These are phyloP conservation scores for Puntigrus tetrazona DNA, from an alignment of 2,113 vertebrate genomes.

Conservation along the genomic window DNA sequence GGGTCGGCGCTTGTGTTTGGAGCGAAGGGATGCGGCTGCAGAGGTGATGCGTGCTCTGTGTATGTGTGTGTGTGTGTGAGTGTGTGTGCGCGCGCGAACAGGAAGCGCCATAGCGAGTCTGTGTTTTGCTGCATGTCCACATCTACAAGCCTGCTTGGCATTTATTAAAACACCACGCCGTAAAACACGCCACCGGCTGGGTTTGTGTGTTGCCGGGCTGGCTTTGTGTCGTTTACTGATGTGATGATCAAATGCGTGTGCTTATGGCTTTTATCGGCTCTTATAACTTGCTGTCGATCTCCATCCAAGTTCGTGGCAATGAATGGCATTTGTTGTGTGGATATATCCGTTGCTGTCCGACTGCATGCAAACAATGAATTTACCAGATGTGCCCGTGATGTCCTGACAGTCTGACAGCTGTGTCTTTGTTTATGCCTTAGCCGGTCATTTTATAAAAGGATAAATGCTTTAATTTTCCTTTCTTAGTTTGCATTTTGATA, in stretches of 20 bases:
- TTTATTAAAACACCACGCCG: not conserved
- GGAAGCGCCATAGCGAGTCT: slow-evolving; percentile 25
- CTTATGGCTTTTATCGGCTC: not conserved
- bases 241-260: not conserved
- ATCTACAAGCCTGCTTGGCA: not conserved
- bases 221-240: not conserved
- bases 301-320: not conserved
- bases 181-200: not conserved
- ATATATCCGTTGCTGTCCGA: not conserved
- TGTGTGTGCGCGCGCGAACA: not conserved
- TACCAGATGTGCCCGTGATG: not conserved
- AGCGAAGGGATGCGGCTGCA: slow-evolving; percentile 15
- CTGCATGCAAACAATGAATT: not conserved
- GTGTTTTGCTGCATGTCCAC: slow-evolving; percentile 4
- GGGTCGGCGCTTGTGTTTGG: not conserved
- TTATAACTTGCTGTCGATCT: not conserved
- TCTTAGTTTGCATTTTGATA: not conserved
- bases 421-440: not conserved
- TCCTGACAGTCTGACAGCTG: not conserved
- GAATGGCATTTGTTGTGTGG: not conserved
- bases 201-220: not conserved
- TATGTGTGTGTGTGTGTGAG: not conserved
- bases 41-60: slow-evolving; percentile 25
- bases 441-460: not conserved
- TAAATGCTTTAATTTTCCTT: not conserved